Evolutionary conservation across 2,888 invertebrate genomes (phyloP).

Genomic region (Cabera pusaria): DNA sequence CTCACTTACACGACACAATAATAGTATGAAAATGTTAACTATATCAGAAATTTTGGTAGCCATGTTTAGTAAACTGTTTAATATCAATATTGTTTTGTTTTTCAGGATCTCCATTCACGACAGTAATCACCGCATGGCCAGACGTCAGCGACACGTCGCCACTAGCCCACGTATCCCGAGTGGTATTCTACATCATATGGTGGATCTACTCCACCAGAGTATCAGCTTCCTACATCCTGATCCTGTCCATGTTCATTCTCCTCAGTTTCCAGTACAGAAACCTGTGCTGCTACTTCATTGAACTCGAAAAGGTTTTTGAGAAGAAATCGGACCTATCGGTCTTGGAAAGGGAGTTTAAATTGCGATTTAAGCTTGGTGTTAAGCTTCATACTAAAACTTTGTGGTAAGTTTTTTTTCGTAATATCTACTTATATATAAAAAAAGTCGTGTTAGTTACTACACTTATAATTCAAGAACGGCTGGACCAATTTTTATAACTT

Average conservation of each 20-base stretch:
- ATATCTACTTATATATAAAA: too few relatives aligned
- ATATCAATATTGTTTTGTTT: too few relatives aligned
- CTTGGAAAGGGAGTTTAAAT: slow-evolving; percentile 47
- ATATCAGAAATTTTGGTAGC: too few relatives aligned
- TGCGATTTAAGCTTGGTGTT: slow-evolving; percentile 48
- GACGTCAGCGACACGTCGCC: slow-evolving; percentile 38
- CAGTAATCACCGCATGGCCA: slow-evolving; percentile 53
- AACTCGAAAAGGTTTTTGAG: slow-evolving; percentile 30
- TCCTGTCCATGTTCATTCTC: slow-evolving; percentile 39
- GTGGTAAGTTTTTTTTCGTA: too few relatives aligned
- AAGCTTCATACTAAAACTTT: slow-evolving; percentile 41
- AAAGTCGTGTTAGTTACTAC: too few relatives aligned
- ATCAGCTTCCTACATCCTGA: slow-evolving; percentile 36
- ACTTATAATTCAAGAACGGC: too few relatives aligned
- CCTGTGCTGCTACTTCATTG: slow-evolving; percentile 37
- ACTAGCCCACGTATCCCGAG: slow-evolving; percentile 33
- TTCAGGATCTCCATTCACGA: slow-evolving; percentile 42
- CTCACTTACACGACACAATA: too few relatives aligned
- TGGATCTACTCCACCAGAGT: slow-evolving; percentile 42
- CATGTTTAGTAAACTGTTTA: too few relatives aligned
- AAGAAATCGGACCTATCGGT: slow-evolving; percentile 29
- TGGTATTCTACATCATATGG: slow-evolving; percentile 43
- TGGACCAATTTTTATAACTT: too few relatives aligned
- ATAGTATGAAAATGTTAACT: too few relatives aligned
- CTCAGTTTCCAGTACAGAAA: slow-evolving; percentile 43